Conservation (phyloP, 2,797 vertebrate species). For the Anableps anableps region DNA sequence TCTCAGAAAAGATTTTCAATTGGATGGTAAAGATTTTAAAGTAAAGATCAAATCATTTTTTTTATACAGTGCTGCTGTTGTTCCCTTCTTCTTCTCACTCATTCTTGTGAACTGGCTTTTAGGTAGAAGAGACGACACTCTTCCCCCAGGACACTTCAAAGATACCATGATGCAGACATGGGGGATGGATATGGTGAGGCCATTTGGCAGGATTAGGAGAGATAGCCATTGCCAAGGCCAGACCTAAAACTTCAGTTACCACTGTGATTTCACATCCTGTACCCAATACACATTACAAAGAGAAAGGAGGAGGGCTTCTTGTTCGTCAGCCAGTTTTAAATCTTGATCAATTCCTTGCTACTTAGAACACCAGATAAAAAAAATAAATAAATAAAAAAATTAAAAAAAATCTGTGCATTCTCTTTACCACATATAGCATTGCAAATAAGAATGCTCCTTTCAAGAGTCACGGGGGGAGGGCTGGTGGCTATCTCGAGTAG, state of each 20-base stretch:
- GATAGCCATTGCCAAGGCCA: constrained; percentile 67
- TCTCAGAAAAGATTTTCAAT: neutral
- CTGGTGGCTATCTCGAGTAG: too few species aligned
- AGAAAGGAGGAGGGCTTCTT: constrained; percentile 46
- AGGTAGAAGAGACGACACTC: constrained; percentile 35
- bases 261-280: constrained; percentile 45
- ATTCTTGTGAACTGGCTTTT: constrained; percentile 55
- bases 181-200: constrained; percentile 5
- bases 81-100: constrained; percentile 16
- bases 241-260: constrained; percentile 45
- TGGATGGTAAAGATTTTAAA: neutral
- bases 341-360: constrained; percentile 36
- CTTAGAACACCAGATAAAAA: constrained; percentile 16
- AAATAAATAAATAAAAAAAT: too few species aligned
- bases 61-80: neutral
- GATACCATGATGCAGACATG: constrained; percentile 16
- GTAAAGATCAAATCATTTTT: neutral
- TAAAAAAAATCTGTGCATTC: constrained; percentile 6
- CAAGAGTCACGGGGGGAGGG: too few species aligned
- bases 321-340: constrained; percentile 40
- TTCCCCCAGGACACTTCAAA: constrained; percentile 29
- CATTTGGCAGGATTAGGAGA: constrained; percentile 62
- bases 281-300: constrained; percentile 69
- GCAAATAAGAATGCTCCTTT: neutral
- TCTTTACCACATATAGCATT: neutral